A percentile compares a stretch with the other conserved stretches of the same genome.
phyloP scores from a whole-genome alignment of 2,113 vertebrate species.

The Danio rerio region GRCz12tu NC_133193.1:12599001-12599500 shows the following conservation, averaged over 20 bases:
- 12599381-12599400: slow-evolving; percentile 9
- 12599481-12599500: slow-evolving; percentile 9
- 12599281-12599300: not conserved
- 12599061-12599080: too few species aligned
- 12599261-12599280: not conserved
- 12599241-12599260: not conserved
- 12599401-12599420: slow-evolving; percentile 11
- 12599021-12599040: too few species aligned
- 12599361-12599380: slow-evolving; percentile 25
- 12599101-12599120: too few species aligned
- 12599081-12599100: too few species aligned
- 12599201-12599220: not conserved
- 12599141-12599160: not conserved
- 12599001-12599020: too few species aligned
- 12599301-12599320: slow-evolving; percentile 12
- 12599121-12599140: too few species aligned
- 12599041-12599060: too few species aligned
- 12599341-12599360: slow-evolving; percentile 26
- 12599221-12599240: slow-evolving; percentile 3
- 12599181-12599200: not conserved
- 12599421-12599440: not conserved
- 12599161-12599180: not conserved
- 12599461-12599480: slow-evolving; percentile 16
- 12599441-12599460: slow-evolving; percentile 4
- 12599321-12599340: slow-evolving; percentile 10